Conservation (phyloP, 2,113 vertebrate genomes). For the Lagopus leucura region DNA sequence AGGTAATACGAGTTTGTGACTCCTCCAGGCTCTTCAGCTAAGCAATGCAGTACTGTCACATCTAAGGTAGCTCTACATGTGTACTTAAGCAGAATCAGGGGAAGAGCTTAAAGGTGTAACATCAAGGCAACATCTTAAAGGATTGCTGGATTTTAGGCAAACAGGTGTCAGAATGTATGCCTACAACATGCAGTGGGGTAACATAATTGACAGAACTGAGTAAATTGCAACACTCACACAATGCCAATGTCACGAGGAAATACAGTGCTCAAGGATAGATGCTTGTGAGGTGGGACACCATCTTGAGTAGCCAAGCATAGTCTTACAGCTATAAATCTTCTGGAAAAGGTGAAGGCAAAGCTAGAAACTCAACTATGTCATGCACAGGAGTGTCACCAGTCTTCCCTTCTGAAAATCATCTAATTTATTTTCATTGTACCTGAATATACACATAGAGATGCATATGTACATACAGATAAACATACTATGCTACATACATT, state of each 20-base stretch:
- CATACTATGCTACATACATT: accelerated
- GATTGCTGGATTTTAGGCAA: neutral
- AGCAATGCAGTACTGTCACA: neutral
- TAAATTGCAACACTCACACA: neutral
- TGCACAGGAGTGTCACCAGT: neutral
- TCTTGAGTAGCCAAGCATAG: neutral
- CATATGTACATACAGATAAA: neutral
- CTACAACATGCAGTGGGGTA: neutral
- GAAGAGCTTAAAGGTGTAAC: neutral
- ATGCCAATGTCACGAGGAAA: neutral
- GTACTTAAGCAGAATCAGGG: neutral
- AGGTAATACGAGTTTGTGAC: neutral
- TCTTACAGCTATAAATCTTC: neutral
- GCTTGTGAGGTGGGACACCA: neutral
- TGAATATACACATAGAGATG: neutral
- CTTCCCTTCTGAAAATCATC: neutral
- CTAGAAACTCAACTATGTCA: neutral
- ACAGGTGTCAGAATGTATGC: neutral
- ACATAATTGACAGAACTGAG: neutral
- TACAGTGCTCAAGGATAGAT: neutral
- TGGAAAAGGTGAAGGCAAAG: neutral
- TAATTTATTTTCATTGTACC: neutral
- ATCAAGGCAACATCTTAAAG: neutral
- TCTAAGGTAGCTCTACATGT: neutral
- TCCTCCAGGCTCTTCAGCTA: neutral